Evolutionary conservation across 2,888 invertebrate genomes (phyloP).

Genomic region (Hirudinaria manillensis): DNA sequence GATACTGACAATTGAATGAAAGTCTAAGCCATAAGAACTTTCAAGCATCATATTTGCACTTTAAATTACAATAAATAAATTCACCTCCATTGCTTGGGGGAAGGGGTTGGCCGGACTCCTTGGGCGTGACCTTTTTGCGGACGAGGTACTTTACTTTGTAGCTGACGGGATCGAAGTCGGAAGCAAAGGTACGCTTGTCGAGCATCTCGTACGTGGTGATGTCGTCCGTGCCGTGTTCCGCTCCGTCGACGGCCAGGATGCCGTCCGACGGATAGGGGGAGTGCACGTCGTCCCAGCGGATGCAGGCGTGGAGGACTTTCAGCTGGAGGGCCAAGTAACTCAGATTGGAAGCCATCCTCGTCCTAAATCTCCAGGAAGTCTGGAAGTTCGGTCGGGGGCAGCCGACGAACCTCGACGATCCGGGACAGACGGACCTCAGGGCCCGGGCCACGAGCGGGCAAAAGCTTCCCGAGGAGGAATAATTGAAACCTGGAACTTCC

Average conservation of each 20-base stretch:
- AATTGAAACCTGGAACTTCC: conserved; percentile 23
- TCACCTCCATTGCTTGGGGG: neutral
- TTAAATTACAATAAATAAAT: neutral
- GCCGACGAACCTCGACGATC: conserved; percentile 53
- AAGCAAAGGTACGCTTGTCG: conserved; percentile 67
- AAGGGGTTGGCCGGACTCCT: neutral
- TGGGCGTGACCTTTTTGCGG: conserved; percentile 25
- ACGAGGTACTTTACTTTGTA: conserved; percentile 30
- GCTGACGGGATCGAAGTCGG: conserved; percentile 23
- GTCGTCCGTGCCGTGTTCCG: conserved; percentile 67
- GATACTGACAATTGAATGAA: neutral
- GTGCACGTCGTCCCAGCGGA: conserved; percentile 90
- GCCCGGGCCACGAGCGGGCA: conserved; percentile 1
- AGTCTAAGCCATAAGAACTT: neutral
- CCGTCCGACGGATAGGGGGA: conserved; percentile 45
- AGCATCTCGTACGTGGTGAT: conserved; percentile 87
- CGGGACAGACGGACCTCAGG: conserved; percentile 26
- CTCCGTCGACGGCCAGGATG: neutral
- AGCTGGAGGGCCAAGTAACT: conserved; percentile 83
- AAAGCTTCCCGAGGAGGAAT: conserved; percentile 8
- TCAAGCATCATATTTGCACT: neutral
- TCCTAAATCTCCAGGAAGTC: conserved; percentile 88
- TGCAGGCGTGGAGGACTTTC: conserved; percentile 81
- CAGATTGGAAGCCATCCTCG: conserved; percentile 73
- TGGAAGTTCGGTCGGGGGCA: conserved; percentile 90